A percentile compares a stretch with the other conserved stretches of the same genome.
Conservation (phyloP, 2,113 vertebrate genomes). For the Colius striatus region DNA sequence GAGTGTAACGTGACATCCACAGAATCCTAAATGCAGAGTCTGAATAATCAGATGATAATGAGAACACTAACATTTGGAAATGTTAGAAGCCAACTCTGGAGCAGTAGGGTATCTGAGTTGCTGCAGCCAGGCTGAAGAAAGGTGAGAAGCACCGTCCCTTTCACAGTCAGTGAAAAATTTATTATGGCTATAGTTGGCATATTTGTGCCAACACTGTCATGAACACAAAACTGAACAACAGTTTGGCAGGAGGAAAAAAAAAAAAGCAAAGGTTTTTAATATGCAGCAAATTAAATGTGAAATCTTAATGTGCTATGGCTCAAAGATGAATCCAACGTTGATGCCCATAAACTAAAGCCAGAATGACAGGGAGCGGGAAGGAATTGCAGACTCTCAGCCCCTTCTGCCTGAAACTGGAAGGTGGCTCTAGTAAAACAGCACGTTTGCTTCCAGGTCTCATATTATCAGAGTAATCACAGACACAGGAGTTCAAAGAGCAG, state of each 20-base stretch:
- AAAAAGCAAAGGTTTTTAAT: background rate
- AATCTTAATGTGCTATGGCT: background rate
- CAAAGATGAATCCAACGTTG: background rate
- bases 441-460: rapidly evolving
- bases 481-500: background rate
- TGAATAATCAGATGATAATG: conserved; percentile 11
- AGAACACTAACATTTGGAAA: conserved; percentile 17
- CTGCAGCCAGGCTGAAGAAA: background rate
- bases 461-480: background rate
- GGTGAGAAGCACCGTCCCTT: background rate
- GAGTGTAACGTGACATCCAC: background rate
- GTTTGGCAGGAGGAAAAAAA: too few relatives aligned
- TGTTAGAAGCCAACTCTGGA: background rate
- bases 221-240: background rate
- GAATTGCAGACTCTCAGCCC: background rate
- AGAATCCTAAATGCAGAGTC: background rate
- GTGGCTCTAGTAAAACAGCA: background rate
- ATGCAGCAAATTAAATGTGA: background rate
- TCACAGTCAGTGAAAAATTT: background rate
- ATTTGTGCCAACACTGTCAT: background rate
- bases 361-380: background rate
- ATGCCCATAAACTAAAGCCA: background rate
- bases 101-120: rapidly evolving
- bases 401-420: background rate
- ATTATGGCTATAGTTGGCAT: background rate